phyloP scores from a whole-genome alignment of 2,113 vertebrate genomes.

The Alouatta palliata region DNA sequence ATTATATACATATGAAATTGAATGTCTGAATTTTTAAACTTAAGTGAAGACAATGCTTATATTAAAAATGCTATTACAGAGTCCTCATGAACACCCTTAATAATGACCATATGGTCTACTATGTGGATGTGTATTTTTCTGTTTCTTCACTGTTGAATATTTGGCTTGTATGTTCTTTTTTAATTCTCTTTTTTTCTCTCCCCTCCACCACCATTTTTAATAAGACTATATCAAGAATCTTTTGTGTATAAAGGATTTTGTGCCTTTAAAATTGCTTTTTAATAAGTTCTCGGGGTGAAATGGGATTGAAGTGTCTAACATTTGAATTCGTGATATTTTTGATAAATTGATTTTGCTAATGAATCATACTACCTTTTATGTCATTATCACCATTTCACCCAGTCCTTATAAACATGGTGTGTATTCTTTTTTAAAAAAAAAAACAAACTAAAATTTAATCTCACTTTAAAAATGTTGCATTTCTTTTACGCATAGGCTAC shows the following conservation, averaged over 20 bases:
- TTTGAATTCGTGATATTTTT: slow-evolving; percentile 60
- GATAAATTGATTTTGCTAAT: slow-evolving; percentile 52
- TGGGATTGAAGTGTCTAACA: not conserved
- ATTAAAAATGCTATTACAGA: not conserved
- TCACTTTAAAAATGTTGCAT: not conserved
- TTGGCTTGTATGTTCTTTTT: slow-evolving; percentile 16
- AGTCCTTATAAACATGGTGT: not conserved
- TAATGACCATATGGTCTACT: not conserved
- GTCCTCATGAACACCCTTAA: not conserved
- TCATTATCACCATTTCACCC: not conserved
- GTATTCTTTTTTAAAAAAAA: not conserved
- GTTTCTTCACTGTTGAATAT: not conserved
- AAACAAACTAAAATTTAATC: not conserved
- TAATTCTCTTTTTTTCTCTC: not conserved
- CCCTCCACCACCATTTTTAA: not conserved
- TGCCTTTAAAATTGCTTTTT: slow-evolving; percentile 50
- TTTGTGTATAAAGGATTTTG: slow-evolving; percentile 26
- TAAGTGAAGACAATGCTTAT: not conserved
- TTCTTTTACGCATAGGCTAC: not conserved
- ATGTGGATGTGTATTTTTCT: not conserved
- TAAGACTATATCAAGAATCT: not conserved
- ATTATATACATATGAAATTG: not conserved
- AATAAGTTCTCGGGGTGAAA: not conserved
- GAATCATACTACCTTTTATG: not conserved
- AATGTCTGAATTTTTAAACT: slow-evolving; percentile 28